These are phyloP conservation scores for Crocodylus rhombifer DNA, from an alignment of 2,797 vertebrate genomes.

Conservation along the genomic window DNA sequence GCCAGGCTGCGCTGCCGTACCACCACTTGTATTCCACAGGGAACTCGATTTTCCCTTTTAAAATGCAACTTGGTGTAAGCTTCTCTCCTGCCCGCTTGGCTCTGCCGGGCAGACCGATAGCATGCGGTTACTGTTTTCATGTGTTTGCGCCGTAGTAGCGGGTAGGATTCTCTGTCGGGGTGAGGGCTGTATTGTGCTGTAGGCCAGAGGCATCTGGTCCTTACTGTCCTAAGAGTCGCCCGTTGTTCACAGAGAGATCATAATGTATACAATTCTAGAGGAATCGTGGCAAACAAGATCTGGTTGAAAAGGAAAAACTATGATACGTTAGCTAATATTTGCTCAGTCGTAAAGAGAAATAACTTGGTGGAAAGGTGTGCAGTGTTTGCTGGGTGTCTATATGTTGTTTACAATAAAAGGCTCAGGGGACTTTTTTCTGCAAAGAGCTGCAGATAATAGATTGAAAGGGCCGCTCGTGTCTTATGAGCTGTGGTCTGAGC, in stretches of 20 bases:
- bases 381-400: too few species aligned
- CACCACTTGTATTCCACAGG: not conserved
- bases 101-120: not conserved
- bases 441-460: too few species aligned
- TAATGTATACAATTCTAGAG: not conserved
- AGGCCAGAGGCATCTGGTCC: not conserved
- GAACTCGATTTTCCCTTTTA: not conserved
- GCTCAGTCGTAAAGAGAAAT: too few species aligned
- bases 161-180: fast-evolving
- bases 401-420: too few species aligned
- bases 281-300: not conserved
- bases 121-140: not conserved
- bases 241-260: not conserved
- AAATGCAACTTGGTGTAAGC: not conserved
- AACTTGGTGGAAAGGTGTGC: too few species aligned
- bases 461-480: too few species aligned
- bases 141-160: fast-evolving
- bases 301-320: too few species aligned
- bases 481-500: too few species aligned
- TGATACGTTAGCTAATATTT: too few species aligned
- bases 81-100: too few species aligned
- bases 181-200: not conserved
- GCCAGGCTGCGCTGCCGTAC: not conserved
- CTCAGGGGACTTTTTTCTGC: too few species aligned
- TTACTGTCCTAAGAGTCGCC: too few species aligned